Evolutionary conservation across 2,888 invertebrate species (phyloP), one percentile per base, ranked within the genome.

Genomic region (Stomorhina lunata): DNA sequence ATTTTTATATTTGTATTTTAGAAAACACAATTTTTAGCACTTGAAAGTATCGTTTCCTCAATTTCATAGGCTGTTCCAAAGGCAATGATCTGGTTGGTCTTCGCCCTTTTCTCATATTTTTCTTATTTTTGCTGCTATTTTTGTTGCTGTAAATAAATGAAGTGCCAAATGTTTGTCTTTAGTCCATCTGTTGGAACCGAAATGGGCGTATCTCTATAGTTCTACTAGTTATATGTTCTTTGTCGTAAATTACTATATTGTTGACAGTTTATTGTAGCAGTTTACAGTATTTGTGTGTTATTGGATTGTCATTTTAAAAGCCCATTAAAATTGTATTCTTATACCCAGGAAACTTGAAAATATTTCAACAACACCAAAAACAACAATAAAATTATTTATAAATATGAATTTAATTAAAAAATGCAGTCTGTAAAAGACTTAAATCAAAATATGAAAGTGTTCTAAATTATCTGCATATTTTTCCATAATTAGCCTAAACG

Each of bases 161-260:
- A 50, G 48, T 61, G 25, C 27, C 32, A 22, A 59, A 3, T n/a
- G 29, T 55, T 61, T 32, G 22, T 7, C 59, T 63, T 66, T 37
- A 63, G 59, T 65, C 79, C 79, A 79, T 79, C 69, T 79, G 82
- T 34, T 66, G 50, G 69, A 32, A 63, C 27, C 57, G 55, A 78
- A 75, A 55, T 72, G 84, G 83, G 84, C 84, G 84, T 83, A 66
- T 65, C 66, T 50, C 48, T 71, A 29, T 40, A 29, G 61, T 63
- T 48, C 20, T 66, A 61, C 27, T 78, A n/a, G n/a, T n/a, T 72
- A 68, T 78, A 78, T 45, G 68, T 84, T 37, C 73, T 73, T 71
- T 61, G 50, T 73, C 83, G 71, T 83, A 84, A 84, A 84, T 84
- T 73, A 83, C 69, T 34, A 72, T 50, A 79, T 57, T 73, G 84